Evolutionary conservation across 2,888 invertebrate genomes (phyloP).

Genomic region (Dinocampus coccinellae): DNA sequence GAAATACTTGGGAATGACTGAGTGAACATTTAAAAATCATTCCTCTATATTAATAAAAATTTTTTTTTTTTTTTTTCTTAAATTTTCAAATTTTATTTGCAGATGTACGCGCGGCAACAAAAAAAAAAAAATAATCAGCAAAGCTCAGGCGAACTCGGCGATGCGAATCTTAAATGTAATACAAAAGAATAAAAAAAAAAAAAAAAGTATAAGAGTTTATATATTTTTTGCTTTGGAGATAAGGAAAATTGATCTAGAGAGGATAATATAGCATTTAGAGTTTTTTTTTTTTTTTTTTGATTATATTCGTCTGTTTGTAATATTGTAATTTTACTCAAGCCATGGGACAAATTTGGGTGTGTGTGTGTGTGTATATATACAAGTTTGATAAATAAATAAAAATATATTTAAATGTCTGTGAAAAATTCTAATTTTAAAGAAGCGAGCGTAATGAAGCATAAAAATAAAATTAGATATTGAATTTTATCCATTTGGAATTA

Average conservation of each 20-base stretch:
- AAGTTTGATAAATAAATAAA: too few relatives aligned
- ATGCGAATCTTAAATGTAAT: constrained; percentile 21
- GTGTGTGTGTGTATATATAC: too few relatives aligned
- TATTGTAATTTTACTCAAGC: too few relatives aligned
- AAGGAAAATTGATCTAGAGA: background rate
- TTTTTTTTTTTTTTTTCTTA: background rate
- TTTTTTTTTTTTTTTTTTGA: constrained; percentile 14
- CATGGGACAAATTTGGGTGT: too few relatives aligned
- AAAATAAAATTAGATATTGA: too few relatives aligned
- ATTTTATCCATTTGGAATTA: too few relatives aligned
- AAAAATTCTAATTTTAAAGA: too few relatives aligned
- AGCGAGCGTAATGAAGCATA: too few relatives aligned
- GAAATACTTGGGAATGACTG: background rate
- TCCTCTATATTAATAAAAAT: background rate
- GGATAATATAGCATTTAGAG: background rate
- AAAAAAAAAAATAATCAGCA: constrained; percentile 49
- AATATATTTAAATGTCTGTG: too few relatives aligned
- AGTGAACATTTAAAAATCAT: background rate
- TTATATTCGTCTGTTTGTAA: background rate
- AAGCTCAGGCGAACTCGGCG: constrained; percentile 62
- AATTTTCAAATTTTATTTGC: background rate
- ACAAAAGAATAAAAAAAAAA: constrained; percentile 37
- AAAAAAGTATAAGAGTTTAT: constrained; percentile 7
- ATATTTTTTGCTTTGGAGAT: background rate
- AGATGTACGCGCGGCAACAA: constrained; percentile 18